These are phyloP conservation scores for Habroteleia sp. DNA, from an alignment of 2,888 invertebrate genomes.

Conservation along the genomic window DNA sequence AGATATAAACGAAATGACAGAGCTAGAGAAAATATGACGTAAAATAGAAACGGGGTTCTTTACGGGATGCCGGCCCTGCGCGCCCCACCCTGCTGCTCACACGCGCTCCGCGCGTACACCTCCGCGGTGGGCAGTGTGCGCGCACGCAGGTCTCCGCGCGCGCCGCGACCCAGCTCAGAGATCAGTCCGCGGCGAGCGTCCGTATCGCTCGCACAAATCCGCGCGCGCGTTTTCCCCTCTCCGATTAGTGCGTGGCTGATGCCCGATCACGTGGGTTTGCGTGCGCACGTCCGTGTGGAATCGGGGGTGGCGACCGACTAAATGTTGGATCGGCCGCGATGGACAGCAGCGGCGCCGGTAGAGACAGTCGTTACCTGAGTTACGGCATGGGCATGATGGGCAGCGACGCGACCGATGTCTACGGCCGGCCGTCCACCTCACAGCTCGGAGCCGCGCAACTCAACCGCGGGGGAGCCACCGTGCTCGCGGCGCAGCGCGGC, in stretches of 20 bases:
- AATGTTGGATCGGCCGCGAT: constrained; percentile 82
- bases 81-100: not conserved
- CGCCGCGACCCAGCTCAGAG: too few relatives aligned
- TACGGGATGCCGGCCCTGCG: constrained; percentile 15
- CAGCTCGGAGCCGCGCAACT: constrained; percentile 76
- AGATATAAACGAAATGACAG: too few relatives aligned
- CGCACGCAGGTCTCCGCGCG: not conserved
- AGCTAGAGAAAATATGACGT: too few relatives aligned
- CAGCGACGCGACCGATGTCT: constrained; percentile 90
- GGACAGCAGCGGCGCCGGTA: constrained; percentile 91
- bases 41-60: too few relatives aligned
- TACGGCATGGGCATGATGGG: constrained; percentile 92
- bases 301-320: constrained; percentile 70
- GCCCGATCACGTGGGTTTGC: constrained; percentile 77
- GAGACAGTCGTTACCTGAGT: constrained; percentile 94
- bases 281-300: constrained; percentile 82
- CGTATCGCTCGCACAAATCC: constrained; percentile 70
- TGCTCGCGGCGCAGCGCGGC: constrained; percentile 82
- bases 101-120: constrained; percentile 13
- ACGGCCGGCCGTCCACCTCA: constrained; percentile 82
- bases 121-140: constrained; percentile 3
- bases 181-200: constrained; percentile 78
- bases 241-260: constrained; percentile 59
- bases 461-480: constrained; percentile 80
- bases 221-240: constrained; percentile 40